A percentile compares a stretch with the other conserved stretches of the same genome.
phyloP scores from a whole-genome alignment of 2,888 invertebrate species.

The Apomyelois bistriatella region DNA sequence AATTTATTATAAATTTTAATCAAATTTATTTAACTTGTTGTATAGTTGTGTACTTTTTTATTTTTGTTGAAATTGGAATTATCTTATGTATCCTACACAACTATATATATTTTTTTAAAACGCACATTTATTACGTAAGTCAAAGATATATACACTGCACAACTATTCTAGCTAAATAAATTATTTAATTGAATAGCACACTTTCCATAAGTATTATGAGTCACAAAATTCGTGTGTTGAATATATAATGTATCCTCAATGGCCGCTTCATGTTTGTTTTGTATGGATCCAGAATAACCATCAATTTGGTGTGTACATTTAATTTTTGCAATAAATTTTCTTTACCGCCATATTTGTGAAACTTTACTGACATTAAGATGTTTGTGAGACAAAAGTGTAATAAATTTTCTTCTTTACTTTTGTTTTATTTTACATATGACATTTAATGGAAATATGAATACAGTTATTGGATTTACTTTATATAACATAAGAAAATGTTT shows the following conservation, averaged over 20 bases:
- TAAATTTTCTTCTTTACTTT: constrained; percentile 10
- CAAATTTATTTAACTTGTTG: too few species aligned
- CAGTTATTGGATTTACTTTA: background rate
- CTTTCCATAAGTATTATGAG: background rate
- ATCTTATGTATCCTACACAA: too few species aligned
- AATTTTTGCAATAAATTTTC: constrained; percentile 10
- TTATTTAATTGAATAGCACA: background rate
- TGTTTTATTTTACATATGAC: constrained; percentile 8
- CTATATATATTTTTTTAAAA: too few species aligned
- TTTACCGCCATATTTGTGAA: constrained; percentile 12
- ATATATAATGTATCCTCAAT: too few species aligned
- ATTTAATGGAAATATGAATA: background rate
- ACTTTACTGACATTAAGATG: constrained; percentile 9
- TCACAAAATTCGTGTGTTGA: background rate
- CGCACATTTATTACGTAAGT: too few species aligned
- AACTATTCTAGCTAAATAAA: background rate
- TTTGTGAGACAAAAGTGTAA: constrained; percentile 11
- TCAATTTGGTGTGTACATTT: constrained; percentile 5
- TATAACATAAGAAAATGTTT: background rate
- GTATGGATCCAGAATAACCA: constrained; percentile 1
- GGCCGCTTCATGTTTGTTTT: too few species aligned
- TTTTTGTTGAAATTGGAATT: too few species aligned
- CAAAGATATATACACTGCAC: too few species aligned
- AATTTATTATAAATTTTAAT: too few species aligned
- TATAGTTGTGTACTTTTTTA: too few species aligned